A percentile compares a stretch with the other conserved stretches of the same genome.
These are phyloP conservation scores for Lasioglossum baleicum DNA, from an alignment of 1,140 invertebrate species.

Conservation along the genomic window DNA sequence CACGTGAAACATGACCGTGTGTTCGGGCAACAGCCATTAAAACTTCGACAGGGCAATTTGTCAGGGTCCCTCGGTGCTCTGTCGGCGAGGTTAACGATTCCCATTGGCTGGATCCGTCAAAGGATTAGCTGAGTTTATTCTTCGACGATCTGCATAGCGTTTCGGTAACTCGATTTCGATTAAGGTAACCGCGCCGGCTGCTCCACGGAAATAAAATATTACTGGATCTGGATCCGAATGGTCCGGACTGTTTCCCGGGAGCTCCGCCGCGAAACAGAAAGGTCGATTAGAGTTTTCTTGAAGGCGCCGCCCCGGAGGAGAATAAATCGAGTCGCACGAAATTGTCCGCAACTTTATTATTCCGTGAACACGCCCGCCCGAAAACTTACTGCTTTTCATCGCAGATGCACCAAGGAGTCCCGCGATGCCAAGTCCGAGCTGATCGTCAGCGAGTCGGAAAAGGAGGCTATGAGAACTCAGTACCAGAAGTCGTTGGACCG, in stretches of 20 bases:
- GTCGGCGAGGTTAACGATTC: background rate
- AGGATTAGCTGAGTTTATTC: background rate
- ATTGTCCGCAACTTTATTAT: background rate
- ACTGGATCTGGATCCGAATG: background rate
- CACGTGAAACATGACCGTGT: background rate
- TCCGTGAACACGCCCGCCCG: no score
- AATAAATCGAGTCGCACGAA: background rate
- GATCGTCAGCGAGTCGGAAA: constrained; percentile 53
- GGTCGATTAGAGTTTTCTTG: background rate
- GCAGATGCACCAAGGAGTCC: constrained; percentile 61
- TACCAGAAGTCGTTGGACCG: constrained; percentile 47
- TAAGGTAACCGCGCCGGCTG: constrained; percentile 6
- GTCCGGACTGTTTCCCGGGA: no score
- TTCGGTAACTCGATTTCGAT: background rate
- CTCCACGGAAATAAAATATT: background rate
- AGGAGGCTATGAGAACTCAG: constrained; percentile 57
- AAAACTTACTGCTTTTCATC: background rate
- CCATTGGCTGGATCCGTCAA: background rate
- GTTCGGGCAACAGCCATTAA: constrained; percentile 7
- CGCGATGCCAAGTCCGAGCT: constrained; percentile 55
- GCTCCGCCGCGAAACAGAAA: background rate
- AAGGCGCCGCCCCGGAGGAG: background rate
- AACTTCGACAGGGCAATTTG: constrained; percentile 21
- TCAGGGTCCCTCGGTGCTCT: no score
- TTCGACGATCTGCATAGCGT: background rate